A percentile compares a stretch with the other conserved stretches of the same genome.
These are phyloP conservation scores for Onychorhynchus coronatus DNA, from an alignment of 2,113 vertebrate genomes.

Conservation along the genomic window DNA sequence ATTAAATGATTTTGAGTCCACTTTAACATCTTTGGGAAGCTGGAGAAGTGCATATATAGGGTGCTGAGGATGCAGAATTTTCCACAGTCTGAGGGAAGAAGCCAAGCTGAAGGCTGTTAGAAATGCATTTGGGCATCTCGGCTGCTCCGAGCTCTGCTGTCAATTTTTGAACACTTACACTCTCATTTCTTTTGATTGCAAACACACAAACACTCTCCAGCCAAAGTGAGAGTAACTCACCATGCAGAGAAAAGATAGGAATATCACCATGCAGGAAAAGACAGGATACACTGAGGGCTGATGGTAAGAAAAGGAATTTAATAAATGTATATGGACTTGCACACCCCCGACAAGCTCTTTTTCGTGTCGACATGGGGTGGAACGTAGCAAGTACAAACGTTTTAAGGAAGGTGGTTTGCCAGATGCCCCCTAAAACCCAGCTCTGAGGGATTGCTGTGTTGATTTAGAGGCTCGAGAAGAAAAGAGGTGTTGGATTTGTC, in stretches of 20 bases:
- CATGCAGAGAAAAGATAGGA: background rate
- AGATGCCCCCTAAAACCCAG: background rate
- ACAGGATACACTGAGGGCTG: background rate
- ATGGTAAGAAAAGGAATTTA: background rate
- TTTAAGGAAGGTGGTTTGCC: background rate
- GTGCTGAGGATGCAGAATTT: fast-evolving
- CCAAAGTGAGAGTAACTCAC: background rate
- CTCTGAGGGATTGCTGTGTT: background rate
- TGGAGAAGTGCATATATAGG: fast-evolving
- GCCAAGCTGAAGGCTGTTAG: background rate
- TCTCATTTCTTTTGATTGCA: background rate
- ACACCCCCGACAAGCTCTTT: fast-evolving
- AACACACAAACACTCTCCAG: background rate
- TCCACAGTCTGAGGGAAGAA: fast-evolving
- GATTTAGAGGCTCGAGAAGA: fast-evolving
- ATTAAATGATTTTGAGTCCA: background rate
- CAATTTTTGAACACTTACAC: background rate
- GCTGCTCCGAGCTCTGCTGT: background rate
- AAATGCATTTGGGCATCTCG: background rate
- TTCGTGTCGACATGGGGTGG: background rate
- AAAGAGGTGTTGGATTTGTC: background rate
- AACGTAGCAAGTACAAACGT: fast-evolving
- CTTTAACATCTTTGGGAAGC: background rate
- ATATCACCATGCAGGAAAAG: no score
- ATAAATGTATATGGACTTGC: fast-evolving